Base-by-base conservation (phyloP, 2,113 vertebrate species). In the Brienomyrus longianalis region DNA sequence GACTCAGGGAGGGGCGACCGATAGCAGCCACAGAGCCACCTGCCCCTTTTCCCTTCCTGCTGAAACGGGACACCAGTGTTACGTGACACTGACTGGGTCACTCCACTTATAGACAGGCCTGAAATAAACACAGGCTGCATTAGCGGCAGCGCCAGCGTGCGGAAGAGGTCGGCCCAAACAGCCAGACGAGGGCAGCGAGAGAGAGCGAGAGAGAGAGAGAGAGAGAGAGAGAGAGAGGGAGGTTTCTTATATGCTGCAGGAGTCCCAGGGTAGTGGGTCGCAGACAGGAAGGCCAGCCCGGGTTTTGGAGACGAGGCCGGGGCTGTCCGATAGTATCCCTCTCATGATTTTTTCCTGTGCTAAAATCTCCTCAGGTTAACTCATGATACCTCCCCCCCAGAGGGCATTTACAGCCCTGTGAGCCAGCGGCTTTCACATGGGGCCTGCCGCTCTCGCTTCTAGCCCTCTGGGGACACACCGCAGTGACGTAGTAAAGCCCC, bases 61-160 rank as follows among this genome's bases (percentile, higher is more conserved):
- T 90, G 92, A 93, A 91, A 93, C 83, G 91, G 92, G 91, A 91
- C 92, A 93, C 87, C 80, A 43, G 90, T 89, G 94, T 92, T 89
- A 95, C 91, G 89, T 93, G 94, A 95, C 91, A 92, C 91, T 7
- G 59, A 86, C 89, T 47, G 89, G 89, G 62, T 90, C 91, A 91
- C 90, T 93, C 94, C 91, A 91, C 86, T 66, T 94, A 95, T 94
- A 95, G 93, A 94, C 39, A 1, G 0, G 66, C 90, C 92, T 48
- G 92, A 94, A 94, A 95, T 94, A 94, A 91, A 94, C 91, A 84
- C 83, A 10, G 35, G 19, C 39, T 1, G 21, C 43, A 1, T 83
- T 83, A 10, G 80, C 80, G 5, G 35, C 19, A 84, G 43, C 1
- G 43, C 43, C 17, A 19, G 35, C 11, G 19, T 85, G 83, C 15